Evolutionary conservation across 2,888 invertebrate species (phyloP).

Genomic region (Coenonympha arcania): DNA sequence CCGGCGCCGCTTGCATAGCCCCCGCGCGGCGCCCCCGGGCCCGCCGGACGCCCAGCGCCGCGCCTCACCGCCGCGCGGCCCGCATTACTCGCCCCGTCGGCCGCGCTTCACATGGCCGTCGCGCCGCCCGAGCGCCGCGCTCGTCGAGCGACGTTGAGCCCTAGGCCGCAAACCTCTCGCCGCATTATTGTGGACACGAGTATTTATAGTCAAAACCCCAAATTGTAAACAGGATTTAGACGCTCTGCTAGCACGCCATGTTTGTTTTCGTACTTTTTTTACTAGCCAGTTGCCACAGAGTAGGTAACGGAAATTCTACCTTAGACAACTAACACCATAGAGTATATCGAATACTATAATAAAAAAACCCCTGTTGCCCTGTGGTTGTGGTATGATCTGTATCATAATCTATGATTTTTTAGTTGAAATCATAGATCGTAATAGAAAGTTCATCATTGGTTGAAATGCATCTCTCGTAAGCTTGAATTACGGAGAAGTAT

Average conservation of each 20-base stretch:
- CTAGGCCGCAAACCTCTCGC: constrained; percentile 39
- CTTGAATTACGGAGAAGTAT: too few relatives aligned
- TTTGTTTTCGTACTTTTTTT: constrained; percentile 54
- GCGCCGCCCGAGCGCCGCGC: constrained; percentile 28
- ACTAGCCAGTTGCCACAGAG: too few relatives aligned
- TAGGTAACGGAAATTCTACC: too few relatives aligned
- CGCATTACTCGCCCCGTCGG: constrained; percentile 39
- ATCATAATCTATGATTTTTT: too few relatives aligned
- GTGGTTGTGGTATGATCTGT: too few relatives aligned
- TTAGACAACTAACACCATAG: too few relatives aligned
- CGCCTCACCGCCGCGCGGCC: constrained; percentile 50
- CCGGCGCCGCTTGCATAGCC: constrained; percentile 71
- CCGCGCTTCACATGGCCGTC: constrained; percentile 12
- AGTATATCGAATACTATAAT: too few relatives aligned
- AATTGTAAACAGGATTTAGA: constrained; percentile 52
- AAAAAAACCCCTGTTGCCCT: too few relatives aligned
- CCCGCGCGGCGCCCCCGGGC: constrained; percentile 48
- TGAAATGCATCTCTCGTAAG: too few relatives aligned
- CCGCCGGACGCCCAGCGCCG: constrained; percentile 46
- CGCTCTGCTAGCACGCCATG: constrained; percentile 61
- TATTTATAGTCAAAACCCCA: constrained; percentile 32
- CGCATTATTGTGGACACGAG: constrained; percentile 45
- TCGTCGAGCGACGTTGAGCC: constrained; percentile 48
- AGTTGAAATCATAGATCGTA: too few relatives aligned
- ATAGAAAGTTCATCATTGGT: too few relatives aligned